A percentile compares a stretch with the other conserved stretches of the same genome.
Evolutionary conservation across 2,797 vertebrate species (phyloP).

Genomic region (Acomys russatus): DNA sequence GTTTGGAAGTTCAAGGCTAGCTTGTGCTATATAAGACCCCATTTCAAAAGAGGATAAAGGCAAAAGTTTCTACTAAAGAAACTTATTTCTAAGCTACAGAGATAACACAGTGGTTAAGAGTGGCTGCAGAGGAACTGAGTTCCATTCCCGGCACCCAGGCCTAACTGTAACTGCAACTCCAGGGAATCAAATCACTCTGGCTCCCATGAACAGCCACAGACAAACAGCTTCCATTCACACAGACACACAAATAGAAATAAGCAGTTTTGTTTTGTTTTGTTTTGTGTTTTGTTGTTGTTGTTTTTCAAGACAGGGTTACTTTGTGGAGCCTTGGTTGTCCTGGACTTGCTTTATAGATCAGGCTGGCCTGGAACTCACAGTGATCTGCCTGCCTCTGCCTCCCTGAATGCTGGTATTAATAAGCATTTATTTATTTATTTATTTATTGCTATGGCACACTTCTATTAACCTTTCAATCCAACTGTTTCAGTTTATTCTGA

Average conservation of each 20-base stretch:
- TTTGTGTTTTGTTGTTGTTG: too few species aligned
- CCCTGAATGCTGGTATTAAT: not conserved
- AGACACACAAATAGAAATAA: not conserved
- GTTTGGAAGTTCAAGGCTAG: not conserved
- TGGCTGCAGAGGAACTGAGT: too few species aligned
- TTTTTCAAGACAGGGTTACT: too few species aligned
- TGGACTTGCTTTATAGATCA: too few species aligned
- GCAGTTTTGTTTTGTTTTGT: not conserved
- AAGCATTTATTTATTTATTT: slow-evolving; percentile 9
- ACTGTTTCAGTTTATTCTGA: not conserved
- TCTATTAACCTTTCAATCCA: slow-evolving; percentile 52
- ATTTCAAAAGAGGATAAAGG: not conserved
- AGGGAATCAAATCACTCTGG: not conserved
- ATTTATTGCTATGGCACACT: not conserved
- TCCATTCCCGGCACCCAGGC: not conserved
- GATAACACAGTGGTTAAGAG: not conserved
- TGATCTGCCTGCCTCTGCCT: too few species aligned
- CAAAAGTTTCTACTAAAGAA: not conserved
- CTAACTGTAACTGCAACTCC: not conserved
- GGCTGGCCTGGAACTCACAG: too few species aligned
- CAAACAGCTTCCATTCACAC: too few species aligned
- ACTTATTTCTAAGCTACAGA: not conserved
- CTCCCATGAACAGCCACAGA: not conserved
- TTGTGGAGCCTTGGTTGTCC: too few species aligned
- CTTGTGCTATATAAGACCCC: not conserved